Evolutionary conservation across 2,888 invertebrate genomes (phyloP), one percentile per base, ranked within the genome.

Genomic region (Phalangium opilio): DNA sequence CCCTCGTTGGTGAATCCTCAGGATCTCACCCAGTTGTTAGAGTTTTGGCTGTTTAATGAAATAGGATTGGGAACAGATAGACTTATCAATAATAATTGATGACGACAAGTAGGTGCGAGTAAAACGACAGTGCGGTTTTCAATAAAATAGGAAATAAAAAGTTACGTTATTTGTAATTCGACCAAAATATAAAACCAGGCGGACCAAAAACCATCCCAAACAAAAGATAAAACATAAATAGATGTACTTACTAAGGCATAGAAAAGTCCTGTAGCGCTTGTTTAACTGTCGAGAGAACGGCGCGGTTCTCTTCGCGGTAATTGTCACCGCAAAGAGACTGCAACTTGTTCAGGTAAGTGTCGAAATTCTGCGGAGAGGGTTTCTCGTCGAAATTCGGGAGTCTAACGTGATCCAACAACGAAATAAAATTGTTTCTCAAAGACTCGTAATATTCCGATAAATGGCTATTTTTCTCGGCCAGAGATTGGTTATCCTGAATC

Each of bases 391-490:
- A 75, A 40, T 43, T 48, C 3, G 89, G 87, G 61, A 89, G 76
- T 59, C 85, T 75, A 54, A 89, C 86, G 68, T 89, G 85, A 66
- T 89, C 89, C 65, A 91, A 70, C 60, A 89, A 70, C 33, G 85
- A 83, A 63, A 91, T 87, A 63, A 91, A 85, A 70, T 90, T 90
- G 67, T 86, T 86, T 53, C 86, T 77, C 59, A 91, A 73, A 62
- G 85, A 86, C 69, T 89, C 87, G 69, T 89, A 89, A 69, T 90
- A 91, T 64, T 87, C 86, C 66, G 83, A 85, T 56, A 90, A 73
- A 67, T 86, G 84, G 69, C 77, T 38, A 2, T 15, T 38, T 14
- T 38, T 38, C 18, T 38, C 8, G 18, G 38, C 38, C 15, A 38
- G 38, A 1, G 15, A 8, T 38, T 38, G 15, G 38, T 38, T 38